These are phyloP conservation scores for Gonatopus flavifemur DNA, from an alignment of 1,140 invertebrate genomes.

Conservation along the genomic window DNA sequence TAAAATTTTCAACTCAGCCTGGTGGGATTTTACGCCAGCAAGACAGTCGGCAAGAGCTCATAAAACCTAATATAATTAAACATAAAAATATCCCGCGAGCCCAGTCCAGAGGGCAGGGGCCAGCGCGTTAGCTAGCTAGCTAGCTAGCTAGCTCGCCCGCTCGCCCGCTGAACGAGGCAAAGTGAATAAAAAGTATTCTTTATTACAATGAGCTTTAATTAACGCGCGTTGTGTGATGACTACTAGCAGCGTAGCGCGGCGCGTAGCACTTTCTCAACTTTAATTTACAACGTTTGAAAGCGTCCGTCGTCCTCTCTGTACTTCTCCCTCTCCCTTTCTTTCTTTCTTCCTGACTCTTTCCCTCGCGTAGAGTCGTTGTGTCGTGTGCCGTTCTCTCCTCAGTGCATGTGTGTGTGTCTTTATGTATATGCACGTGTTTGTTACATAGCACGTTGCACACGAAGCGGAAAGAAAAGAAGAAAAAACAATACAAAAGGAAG, in stretches of 20 bases:
- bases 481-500: too few relatives aligned
- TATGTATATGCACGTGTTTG: too few relatives aligned
- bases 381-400: too few relatives aligned
- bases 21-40: constrained; percentile 29
- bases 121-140: background rate
- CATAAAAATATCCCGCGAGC: constrained; percentile 38
- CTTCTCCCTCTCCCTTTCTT: background rate
- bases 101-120: constrained; percentile 1
- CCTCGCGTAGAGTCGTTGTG: constrained; percentile 1
- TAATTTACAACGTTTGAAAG: constrained; percentile 43
- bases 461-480: too few relatives aligned
- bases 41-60: constrained; percentile 29
- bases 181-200: constrained; percentile 45
- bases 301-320: background rate
- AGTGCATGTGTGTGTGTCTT: too few relatives aligned
- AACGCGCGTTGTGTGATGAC: constrained; percentile 39
- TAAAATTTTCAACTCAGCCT: constrained; percentile 36
- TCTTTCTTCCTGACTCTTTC: constrained; percentile 2
- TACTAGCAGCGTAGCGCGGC: constrained; percentile 28
- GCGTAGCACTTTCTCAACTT: constrained; percentile 40
- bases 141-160: background rate
- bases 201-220: constrained; percentile 52
- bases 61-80: constrained; percentile 45
- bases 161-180: constrained; percentile 29
- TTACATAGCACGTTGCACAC: too few relatives aligned